phyloP scores from a whole-genome alignment of 2,113 vertebrate species.

The Colaptes auratus region DNA sequence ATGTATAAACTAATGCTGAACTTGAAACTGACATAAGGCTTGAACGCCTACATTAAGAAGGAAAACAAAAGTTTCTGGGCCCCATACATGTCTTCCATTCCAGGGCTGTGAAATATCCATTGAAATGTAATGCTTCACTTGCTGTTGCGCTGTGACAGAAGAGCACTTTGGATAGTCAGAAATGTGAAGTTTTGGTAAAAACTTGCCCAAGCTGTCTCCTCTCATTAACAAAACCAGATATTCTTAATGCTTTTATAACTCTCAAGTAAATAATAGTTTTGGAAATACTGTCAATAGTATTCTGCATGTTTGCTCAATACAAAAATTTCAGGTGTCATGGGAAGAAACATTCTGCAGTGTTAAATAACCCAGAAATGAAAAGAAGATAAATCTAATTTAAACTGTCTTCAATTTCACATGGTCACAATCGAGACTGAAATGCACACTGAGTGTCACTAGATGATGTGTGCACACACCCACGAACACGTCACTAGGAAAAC shows the following conservation, averaged over 20 bases:
- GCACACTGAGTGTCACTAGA: neutral
- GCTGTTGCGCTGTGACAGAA: neutral
- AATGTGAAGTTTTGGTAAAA: neutral
- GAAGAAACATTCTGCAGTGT: neutral
- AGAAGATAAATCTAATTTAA: too few species aligned
- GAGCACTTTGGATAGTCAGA: neutral
- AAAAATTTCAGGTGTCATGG: neutral
- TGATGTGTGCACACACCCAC: rapidly evolving
- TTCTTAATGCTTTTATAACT: neutral
- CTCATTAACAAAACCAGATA: neutral
- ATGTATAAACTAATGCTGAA: neutral
- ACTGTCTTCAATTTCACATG: neutral
- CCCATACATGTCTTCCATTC: neutral
- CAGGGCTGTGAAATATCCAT: neutral
- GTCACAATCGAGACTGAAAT: neutral
- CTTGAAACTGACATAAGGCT: neutral
- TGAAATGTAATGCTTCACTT: neutral
- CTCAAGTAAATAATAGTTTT: neutral
- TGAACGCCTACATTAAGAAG: neutral
- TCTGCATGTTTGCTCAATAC: neutral
- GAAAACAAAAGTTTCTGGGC: neutral
- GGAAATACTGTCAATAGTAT: neutral
- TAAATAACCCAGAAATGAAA: neutral
- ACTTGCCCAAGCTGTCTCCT: neutral
- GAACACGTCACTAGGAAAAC: rapidly evolving